Evolutionary conservation across 1,140 invertebrate genomes (phyloP).

Genomic region (Temnothorax curvispinosus): DNA sequence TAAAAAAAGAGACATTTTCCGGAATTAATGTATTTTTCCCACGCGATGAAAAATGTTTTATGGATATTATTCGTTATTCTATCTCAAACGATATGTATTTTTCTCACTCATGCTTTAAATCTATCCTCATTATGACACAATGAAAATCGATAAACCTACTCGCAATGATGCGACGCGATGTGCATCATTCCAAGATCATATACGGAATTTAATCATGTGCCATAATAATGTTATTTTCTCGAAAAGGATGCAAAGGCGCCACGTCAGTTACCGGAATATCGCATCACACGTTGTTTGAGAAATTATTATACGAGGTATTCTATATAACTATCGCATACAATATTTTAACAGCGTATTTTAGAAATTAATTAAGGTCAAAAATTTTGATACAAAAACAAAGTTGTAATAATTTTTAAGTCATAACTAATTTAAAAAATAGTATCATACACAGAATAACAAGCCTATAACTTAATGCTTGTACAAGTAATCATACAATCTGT

Average conservation of each 20-base stretch:
- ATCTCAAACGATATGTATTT: neutral
- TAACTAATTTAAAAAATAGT: neutral
- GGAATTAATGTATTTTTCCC: neutral
- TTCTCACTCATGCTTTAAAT: neutral
- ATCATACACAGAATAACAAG: neutral
- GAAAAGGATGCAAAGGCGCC: constrained; percentile 18
- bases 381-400: neutral
- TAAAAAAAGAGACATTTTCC: neutral
- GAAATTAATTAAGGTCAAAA: neutral
- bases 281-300: constrained; percentile 9
- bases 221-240: constrained; percentile 39
- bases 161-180: neutral
- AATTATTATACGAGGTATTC: constrained; percentile 29
- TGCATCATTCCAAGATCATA: constrained; percentile 28
- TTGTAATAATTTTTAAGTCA: neutral
- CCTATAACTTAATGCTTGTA: neutral
- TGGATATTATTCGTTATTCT: neutral
- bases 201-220: constrained; percentile 42
- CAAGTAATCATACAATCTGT: too few species aligned
- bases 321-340: neutral
- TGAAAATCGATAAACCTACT: constrained; percentile 34
- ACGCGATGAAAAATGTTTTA: constrained; percentile 7
- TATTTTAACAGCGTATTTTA: neutral
- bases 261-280: constrained; percentile 32
- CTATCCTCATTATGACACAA: constrained; percentile 18